phyloP scores from a whole-genome alignment of 2,113 vertebrate genomes.

The Saguinus imperator region DNA sequence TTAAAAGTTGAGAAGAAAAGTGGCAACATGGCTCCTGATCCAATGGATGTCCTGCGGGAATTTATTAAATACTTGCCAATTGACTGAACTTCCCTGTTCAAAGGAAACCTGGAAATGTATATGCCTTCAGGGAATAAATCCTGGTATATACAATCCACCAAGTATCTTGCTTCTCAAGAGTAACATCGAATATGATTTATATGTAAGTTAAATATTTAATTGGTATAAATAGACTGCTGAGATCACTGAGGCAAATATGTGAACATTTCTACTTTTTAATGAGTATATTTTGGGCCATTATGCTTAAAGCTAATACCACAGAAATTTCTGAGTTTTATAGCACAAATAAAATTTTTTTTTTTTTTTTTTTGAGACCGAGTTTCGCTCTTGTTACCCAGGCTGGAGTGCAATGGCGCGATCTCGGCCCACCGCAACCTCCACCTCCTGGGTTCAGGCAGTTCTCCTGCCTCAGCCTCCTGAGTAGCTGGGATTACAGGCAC shows the following conservation, averaged over 20 bases:
- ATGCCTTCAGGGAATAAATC: conserved; percentile 4
- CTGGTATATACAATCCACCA: not conserved
- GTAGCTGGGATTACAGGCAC: too few species aligned
- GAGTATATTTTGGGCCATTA: not conserved
- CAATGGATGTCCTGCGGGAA: not conserved
- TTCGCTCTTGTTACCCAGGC: too few species aligned
- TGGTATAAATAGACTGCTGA: conserved; percentile 20
- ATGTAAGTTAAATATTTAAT: conserved; percentile 48
- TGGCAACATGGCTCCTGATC: not conserved
- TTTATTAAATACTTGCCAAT: conserved; percentile 50
- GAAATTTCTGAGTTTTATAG: not conserved
- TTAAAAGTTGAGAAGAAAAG: not conserved
- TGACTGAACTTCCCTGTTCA: conserved; percentile 34
- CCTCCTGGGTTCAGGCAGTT: too few species aligned
- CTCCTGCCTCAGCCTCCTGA: too few species aligned
- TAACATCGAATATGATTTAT: not conserved
- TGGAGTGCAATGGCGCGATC: too few species aligned
- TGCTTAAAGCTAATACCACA: not conserved
- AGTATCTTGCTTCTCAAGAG: conserved; percentile 3
- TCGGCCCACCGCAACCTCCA: too few species aligned
- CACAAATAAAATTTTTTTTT: not conserved
- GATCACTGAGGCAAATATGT: not conserved
- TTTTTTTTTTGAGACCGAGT: too few species aligned
- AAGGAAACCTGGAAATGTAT: conserved; percentile 13
- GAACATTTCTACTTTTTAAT: conserved; percentile 32